These are phyloP conservation scores for Urechis unicinctus DNA, from an alignment of 2,888 invertebrate genomes.

Conservation along the genomic window DNA sequence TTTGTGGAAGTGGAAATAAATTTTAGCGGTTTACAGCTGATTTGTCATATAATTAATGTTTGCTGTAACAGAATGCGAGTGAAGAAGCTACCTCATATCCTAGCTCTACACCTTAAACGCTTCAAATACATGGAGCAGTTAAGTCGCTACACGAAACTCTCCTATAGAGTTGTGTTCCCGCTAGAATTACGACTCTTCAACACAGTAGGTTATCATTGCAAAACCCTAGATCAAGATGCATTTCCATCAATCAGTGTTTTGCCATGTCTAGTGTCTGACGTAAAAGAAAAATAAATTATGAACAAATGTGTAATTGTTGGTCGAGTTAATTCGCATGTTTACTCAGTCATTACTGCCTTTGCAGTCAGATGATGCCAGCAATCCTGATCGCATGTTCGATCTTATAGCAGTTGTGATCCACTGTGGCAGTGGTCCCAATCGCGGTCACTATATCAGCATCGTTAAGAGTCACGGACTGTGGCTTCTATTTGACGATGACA, in stretches of 20 bases:
- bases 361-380: constrained; percentile 95
- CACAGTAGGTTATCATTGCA: constrained; percentile 64
- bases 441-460: constrained; percentile 99
- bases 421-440: constrained; percentile 97
- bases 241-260: not conserved
- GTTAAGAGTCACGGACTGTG: constrained; percentile 99
- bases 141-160: constrained; percentile 97
- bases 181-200: constrained; percentile 94
- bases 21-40: not conserved
- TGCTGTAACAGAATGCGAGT: constrained; percentile 85
- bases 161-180: constrained; percentile 97
- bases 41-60: not conserved
- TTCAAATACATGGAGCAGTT: constrained; percentile 93
- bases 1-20: not conserved
- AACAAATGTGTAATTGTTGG: too few relatives aligned
- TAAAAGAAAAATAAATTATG: too few relatives aligned
- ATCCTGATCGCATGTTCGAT: constrained; percentile 96
- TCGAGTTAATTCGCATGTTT: not conserved
- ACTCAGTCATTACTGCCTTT: too few relatives aligned
- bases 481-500: constrained; percentile 99
- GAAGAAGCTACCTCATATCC: constrained; percentile 93
- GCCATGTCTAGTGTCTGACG: too few relatives aligned
- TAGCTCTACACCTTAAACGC: constrained; percentile 94
- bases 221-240: not conserved
- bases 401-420: constrained; percentile 98